phyloP scores from a whole-genome alignment of 1,140 invertebrate species.

The Temnothorax curvispinosus region DNA sequence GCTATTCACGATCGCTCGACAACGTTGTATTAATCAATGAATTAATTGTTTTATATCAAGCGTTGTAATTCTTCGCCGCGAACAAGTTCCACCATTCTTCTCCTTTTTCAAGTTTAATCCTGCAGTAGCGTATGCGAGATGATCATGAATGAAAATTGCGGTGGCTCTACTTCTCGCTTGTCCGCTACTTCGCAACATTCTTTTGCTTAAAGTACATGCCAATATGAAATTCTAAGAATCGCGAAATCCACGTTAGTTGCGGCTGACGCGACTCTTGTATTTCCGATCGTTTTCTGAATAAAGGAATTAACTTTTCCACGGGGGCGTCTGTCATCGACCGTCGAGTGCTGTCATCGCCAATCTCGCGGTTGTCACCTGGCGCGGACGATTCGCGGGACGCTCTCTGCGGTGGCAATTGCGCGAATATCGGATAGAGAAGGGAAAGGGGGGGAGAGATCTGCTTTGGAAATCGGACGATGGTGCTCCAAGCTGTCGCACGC shows the following conservation, averaged over 20 bases:
- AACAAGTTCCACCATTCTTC: not conserved
- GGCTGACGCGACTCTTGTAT: not conserved
- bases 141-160: not conserved
- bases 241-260: not conserved
- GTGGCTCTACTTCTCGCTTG: not conserved
- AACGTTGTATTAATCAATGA: constrained; percentile 8
- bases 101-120: no score
- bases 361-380: not conserved
- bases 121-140: no score
- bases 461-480: constrained; percentile 65
- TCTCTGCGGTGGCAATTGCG: constrained; percentile 24
- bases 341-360: constrained; percentile 42
- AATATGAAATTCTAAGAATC: not conserved
- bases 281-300: not conserved
- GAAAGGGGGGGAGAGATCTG: not conserved
- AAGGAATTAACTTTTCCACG: constrained; percentile 34
- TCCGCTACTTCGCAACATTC: not conserved
- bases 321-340: not conserved
- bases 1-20: constrained; percentile 19
- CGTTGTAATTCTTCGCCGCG: not conserved
- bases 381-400: constrained; percentile 11
- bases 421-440: constrained; percentile 31
- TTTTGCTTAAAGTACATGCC: not conserved
- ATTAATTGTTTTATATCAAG: not conserved
- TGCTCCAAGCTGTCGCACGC: constrained; percentile 68